Evolutionary conservation across 2,888 invertebrate genomes (phyloP).

Genomic region (Caprella mutica): DNA sequence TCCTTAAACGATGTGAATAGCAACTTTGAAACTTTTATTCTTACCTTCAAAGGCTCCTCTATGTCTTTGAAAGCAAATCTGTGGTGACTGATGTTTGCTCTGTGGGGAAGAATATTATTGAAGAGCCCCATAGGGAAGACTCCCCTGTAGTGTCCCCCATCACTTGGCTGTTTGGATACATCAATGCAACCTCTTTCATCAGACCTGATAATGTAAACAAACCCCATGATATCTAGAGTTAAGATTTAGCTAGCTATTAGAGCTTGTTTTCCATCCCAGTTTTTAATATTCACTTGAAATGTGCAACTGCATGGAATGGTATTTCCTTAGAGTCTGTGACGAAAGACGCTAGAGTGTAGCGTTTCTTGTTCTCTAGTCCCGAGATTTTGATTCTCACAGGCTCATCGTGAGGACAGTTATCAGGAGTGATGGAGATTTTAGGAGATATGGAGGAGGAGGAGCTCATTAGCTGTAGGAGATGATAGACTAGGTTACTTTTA

Average conservation of each 20-base stretch:
- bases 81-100: neutral
- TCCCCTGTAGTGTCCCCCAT: conserved; percentile 19
- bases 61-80: conserved; percentile 15
- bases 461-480: no score
- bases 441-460: no score
- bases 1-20: no score
- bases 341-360: neutral
- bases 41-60: neutral
- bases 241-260: no score
- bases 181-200: neutral
- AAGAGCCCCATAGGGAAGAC: conserved; percentile 26
- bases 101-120: conserved; percentile 11
- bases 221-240: no score
- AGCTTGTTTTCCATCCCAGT: no score
- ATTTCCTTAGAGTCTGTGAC: neutral
- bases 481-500: no score
- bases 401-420: conserved; percentile 18
- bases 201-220: conserved; percentile 1
- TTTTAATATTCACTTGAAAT: neutral
- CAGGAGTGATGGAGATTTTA: conserved; percentile 10
- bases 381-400: conserved; percentile 6
- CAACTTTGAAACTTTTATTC: no score
- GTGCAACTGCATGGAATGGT: neutral
- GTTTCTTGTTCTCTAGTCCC: neutral
- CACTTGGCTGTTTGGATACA: conserved; percentile 1